Evolutionary conservation across 1,140 invertebrate species (phyloP).

Genomic region (Lepidotrigona ventralis): DNA sequence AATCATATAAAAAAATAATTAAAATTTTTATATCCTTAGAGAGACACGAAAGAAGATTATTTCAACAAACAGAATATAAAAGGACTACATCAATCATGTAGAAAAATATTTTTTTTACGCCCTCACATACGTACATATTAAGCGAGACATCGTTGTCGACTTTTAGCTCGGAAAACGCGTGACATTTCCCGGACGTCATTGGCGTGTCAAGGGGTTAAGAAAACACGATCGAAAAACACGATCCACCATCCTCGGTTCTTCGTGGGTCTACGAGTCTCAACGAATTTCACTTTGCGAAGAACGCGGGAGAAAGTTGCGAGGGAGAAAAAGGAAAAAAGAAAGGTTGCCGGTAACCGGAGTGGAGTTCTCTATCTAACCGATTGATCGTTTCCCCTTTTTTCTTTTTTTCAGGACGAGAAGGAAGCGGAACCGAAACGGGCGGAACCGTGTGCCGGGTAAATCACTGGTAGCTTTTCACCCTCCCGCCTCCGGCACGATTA

Average conservation of each 20-base stretch:
- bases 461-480: conserved; percentile 41
- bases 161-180: no score
- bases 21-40: no score
- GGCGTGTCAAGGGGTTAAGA: no score
- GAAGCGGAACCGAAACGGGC: conserved; percentile 64
- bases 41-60: no score
- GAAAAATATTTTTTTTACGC: no score
- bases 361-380: conserved; percentile 12
- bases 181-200: no score
- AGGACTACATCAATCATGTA: no score
- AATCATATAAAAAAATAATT: no score
- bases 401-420: conserved; percentile 42
- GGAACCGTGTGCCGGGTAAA: conserved; percentile 25
- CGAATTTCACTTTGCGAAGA: not conserved
- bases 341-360: rapidly evolving
- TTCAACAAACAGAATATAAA: no score
- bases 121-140: no score
- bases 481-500: conserved; percentile 45
- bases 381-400: conserved; percentile 51
- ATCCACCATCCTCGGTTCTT: not conserved
- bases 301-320: not conserved
- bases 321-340: not conserved
- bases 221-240: no score
- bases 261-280: not conserved
- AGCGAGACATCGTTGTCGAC: no score